phyloP scores from a whole-genome alignment of 2,888 invertebrate species.

The Eupithecia dodoneata region DNA sequence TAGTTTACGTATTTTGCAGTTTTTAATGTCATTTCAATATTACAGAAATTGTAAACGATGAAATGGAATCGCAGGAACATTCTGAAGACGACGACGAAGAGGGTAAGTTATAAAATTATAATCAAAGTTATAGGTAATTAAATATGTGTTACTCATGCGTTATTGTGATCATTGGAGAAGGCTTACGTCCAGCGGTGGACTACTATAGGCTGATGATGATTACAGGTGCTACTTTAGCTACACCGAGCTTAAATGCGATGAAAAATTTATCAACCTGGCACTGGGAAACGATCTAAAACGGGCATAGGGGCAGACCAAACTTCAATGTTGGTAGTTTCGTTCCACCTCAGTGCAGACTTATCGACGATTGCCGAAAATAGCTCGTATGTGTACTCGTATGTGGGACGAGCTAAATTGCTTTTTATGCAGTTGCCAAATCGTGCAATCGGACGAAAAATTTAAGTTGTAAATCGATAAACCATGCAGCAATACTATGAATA shows the following conservation, averaged over 20 bases:
- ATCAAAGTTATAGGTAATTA: not conserved
- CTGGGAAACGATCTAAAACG: not conserved
- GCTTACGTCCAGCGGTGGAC: not conserved
- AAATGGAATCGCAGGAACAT: slow-evolving; percentile 61
- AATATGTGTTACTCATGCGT: not conserved
- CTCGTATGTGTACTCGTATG: slow-evolving; percentile 13
- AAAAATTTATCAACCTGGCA: not conserved
- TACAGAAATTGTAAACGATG: slow-evolving; percentile 55
- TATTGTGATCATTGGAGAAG: not conserved
- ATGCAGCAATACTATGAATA: slow-evolving; percentile 17
- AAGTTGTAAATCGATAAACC: slow-evolving; percentile 26
- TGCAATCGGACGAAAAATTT: slow-evolving; percentile 35
- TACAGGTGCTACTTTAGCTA: not conserved
- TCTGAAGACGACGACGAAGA: slow-evolving; percentile 77
- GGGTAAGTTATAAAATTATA: slow-evolving; percentile 60
- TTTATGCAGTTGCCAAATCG: slow-evolving; percentile 39
- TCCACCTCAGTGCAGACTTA: slow-evolving; percentile 29
- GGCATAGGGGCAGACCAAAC: slow-evolving; percentile 2
- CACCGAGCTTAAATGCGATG: not conserved
- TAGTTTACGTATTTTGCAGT: not conserved
- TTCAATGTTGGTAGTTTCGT: slow-evolving; percentile 13
- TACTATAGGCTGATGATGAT: not conserved
- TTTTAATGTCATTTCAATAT: slow-evolving; percentile 33
- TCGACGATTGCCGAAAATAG: slow-evolving; percentile 32
- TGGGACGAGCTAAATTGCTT: slow-evolving; percentile 38